A percentile compares a stretch with the other conserved stretches of the same genome.
Evolutionary conservation across 2,797 vertebrate species (phyloP).

Genomic region (Cottoperca gobio): DNA sequence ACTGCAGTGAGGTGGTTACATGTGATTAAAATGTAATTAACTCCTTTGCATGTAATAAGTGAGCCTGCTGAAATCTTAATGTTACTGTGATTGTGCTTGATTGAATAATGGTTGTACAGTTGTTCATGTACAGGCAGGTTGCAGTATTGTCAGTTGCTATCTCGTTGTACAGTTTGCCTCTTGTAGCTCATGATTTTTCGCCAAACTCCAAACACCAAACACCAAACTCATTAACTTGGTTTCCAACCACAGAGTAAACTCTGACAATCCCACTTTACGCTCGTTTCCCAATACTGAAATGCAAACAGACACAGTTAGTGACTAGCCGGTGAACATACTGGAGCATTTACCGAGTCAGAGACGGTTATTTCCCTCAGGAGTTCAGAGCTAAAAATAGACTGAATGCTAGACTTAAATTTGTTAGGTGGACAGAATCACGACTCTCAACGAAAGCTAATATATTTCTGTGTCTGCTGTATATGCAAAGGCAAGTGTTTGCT

Average conservation of each 20-base stretch:
- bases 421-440: neutral
- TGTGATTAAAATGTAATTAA: constrained; percentile 60
- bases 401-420: neutral
- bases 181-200: neutral
- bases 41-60: constrained; percentile 46
- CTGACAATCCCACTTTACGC: neutral
- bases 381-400: neutral
- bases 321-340: neutral
- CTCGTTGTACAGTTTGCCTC: neutral
- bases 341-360: neutral
- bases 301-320: neutral
- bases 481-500: too few species aligned
- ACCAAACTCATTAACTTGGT: neutral
- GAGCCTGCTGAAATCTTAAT: constrained; percentile 45
- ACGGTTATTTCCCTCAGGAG: neutral
- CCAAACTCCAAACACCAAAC: too few species aligned
- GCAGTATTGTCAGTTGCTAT: constrained; percentile 12
- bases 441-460: neutral
- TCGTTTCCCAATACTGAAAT: too few species aligned
- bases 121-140: constrained; percentile 3
- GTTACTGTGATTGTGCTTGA: constrained; percentile 26
- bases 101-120: constrained; percentile 52
- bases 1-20: constrained; percentile 32
- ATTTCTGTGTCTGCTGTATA: neutral
- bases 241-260: neutral